These are phyloP conservation scores for Helicoverpa assulta DNA, from an alignment of 2,888 invertebrate species.

Conservation along the genomic window DNA sequence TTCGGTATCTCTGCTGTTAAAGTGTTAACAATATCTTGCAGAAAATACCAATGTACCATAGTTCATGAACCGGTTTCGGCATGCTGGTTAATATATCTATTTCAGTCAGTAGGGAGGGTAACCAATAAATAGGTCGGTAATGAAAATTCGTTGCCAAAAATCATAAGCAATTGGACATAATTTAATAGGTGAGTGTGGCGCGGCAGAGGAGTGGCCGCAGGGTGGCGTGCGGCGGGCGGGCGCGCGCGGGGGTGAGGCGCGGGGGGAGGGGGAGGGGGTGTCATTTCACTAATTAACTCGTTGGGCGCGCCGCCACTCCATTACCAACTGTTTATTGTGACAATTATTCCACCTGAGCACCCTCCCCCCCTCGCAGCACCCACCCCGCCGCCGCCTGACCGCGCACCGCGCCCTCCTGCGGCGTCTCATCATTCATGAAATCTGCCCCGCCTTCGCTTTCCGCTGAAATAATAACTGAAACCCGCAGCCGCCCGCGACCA, in stretches of 20 bases:
- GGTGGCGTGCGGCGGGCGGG: slow-evolving; percentile 40
- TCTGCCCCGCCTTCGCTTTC: slow-evolving; percentile 49
- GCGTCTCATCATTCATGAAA: slow-evolving; percentile 51
- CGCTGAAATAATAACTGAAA: slow-evolving; percentile 3
- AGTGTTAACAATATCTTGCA: too few species aligned
- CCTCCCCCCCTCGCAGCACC: slow-evolving; percentile 49
- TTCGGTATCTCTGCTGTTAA: too few species aligned
- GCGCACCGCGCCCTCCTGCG: slow-evolving; percentile 14
- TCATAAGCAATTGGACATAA: slow-evolving; percentile 56
- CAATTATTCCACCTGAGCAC: slow-evolving; percentile 77
- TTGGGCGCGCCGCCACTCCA: slow-evolving; percentile 83
- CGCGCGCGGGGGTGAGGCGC: slow-evolving; percentile 39
- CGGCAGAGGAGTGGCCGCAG: slow-evolving; percentile 56
- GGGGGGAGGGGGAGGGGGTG: slow-evolving; percentile 62
- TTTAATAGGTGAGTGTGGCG: slow-evolving; percentile 55
- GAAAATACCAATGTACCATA: too few species aligned
- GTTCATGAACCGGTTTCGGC: background rate
- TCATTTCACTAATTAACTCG: slow-evolving; percentile 82
- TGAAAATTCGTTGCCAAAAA: slow-evolving; percentile 55
- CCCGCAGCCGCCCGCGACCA: background rate
- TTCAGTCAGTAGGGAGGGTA: background rate
- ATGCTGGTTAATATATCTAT: background rate
- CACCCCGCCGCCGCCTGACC: slow-evolving; percentile 25
- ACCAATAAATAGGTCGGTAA: slow-evolving; percentile 6
- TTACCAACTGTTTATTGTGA: slow-evolving; percentile 87